phyloP scores from a whole-genome alignment of 2,888 invertebrate species.

The Melanargia galathea region DNA sequence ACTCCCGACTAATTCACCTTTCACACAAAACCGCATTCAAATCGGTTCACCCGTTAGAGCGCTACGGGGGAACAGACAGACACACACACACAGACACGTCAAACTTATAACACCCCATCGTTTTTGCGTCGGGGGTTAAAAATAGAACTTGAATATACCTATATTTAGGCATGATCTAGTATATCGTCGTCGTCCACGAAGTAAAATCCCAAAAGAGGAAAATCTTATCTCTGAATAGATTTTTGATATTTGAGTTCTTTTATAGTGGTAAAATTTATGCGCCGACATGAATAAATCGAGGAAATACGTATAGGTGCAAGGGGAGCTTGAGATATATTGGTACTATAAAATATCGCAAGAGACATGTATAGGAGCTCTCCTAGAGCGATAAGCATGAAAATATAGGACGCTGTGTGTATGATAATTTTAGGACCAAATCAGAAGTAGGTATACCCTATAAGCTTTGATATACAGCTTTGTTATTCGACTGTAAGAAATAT shows the following conservation, averaged over 20 bases:
- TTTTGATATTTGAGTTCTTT: slow-evolving; percentile 46
- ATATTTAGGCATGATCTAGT: no score
- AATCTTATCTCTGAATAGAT: slow-evolving; percentile 10
- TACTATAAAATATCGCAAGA: slow-evolving; percentile 67
- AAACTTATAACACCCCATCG: no score
- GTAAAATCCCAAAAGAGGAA: neutral
- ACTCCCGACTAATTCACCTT: no score
- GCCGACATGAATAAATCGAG: slow-evolving; percentile 76
- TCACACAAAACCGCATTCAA: no score
- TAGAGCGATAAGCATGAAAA: slow-evolving; percentile 27
- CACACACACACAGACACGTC: no score
- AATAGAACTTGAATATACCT: no score
- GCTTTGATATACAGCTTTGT: neutral
- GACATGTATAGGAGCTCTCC: slow-evolving; percentile 46
- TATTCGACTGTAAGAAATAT: slow-evolving; percentile 10
- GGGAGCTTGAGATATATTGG: slow-evolving; percentile 69
- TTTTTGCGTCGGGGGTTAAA: no score
- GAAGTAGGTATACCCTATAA: slow-evolving; percentile 2
- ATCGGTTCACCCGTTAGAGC: no score
- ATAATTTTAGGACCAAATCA: slow-evolving; percentile 21
- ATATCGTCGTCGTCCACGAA: no score
- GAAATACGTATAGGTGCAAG: slow-evolving; percentile 64
- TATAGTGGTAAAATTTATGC: slow-evolving; percentile 67
- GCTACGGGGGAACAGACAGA: no score
- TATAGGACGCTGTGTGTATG: slow-evolving; percentile 23